Evolutionary conservation across 2,888 invertebrate genomes (phyloP).

Genomic region (Rhingia rostrata): DNA sequence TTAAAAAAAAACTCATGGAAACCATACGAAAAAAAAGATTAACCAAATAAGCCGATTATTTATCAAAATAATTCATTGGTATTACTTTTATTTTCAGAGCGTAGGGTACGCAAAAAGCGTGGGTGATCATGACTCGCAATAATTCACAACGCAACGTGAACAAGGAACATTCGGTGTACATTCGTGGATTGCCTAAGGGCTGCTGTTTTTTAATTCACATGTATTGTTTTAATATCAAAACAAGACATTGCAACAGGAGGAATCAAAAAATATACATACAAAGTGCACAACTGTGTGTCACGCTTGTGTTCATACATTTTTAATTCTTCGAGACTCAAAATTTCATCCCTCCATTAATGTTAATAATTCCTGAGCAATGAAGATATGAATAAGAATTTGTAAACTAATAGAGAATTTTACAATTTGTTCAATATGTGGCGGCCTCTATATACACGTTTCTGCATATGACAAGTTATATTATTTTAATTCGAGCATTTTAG

Average conservation of each 20-base stretch:
- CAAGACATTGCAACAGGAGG: conserved; percentile 7
- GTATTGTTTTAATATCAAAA: conserved; percentile 10
- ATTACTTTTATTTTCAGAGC: conserved; percentile 5
- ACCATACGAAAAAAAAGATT: conserved; percentile 33
- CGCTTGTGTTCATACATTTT: background rate
- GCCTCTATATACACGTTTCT: too few species aligned
- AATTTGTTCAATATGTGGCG: too few species aligned
- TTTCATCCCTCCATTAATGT: too few species aligned
- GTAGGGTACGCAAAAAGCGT: conserved; percentile 22
- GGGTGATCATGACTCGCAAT: conserved; percentile 46
- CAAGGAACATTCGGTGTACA: too few species aligned
- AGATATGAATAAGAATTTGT: too few species aligned
- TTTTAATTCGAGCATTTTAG: too few species aligned
- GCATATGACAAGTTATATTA: too few species aligned
- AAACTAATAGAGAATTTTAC: too few species aligned
- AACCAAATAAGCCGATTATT: conserved; percentile 35
- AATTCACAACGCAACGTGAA: background rate
- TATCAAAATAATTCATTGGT: background rate
- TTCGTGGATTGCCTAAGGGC: conserved; percentile 44
- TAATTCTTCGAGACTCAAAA: too few species aligned
- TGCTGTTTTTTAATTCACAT: conserved; percentile 7
- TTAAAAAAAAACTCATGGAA: conserved; percentile 33
- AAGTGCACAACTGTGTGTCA: background rate
- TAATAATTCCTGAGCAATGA: background rate
- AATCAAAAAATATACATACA: background rate